Percentiles rank a stretch among this genome's conserved stretches.
phyloP scores from a whole-genome alignment of 2,888 invertebrate species.

The Sisyra terminalis region DNA sequence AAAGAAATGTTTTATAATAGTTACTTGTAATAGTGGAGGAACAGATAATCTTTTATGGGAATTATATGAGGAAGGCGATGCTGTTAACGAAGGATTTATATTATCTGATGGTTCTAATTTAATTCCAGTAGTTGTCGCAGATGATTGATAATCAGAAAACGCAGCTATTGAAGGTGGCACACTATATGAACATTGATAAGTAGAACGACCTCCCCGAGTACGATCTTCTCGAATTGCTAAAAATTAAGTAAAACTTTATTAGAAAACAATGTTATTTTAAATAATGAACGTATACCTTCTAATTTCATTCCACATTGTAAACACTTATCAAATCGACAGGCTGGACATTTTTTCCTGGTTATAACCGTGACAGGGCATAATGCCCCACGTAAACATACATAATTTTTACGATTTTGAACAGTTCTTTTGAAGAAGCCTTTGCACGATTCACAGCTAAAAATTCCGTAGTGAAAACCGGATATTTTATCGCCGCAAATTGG shows the following conservation, averaged over 20 bases:
- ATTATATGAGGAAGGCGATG: conserved; percentile 25
- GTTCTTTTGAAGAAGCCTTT: conserved; percentile 97
- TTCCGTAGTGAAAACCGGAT: conserved; percentile 95
- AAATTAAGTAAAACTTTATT: conserved; percentile 12
- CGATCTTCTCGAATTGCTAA: conserved; percentile 85
- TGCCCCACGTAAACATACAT: conserved; percentile 81
- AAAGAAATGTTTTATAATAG: too few relatives aligned
- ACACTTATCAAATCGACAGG: conserved; percentile 92
- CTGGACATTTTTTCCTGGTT: conserved; percentile 92
- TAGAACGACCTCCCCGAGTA: conserved; percentile 87
- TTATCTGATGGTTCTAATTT: conserved; percentile 31
- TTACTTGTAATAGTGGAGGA: conserved; percentile 54
- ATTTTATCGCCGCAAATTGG: conserved; percentile 93
- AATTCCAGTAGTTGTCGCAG: conserved; percentile 25
- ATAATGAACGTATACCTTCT: conserved; percentile 43
- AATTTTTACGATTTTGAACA: conserved; percentile 96
- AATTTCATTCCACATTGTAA: conserved; percentile 92
- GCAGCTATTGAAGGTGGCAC: conserved; percentile 47
- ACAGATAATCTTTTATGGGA: conserved; percentile 22
- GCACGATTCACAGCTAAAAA: conserved; percentile 95
- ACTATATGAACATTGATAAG: conserved; percentile 89
- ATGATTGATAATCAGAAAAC: conserved; percentile 29
- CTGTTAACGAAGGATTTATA: conserved; percentile 14
- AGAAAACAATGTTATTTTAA: background rate
- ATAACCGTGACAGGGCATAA: conserved; percentile 85